Evolutionary conservation across 2,113 vertebrate species (phyloP).

Genomic region (Formicarius rufipectus): DNA sequence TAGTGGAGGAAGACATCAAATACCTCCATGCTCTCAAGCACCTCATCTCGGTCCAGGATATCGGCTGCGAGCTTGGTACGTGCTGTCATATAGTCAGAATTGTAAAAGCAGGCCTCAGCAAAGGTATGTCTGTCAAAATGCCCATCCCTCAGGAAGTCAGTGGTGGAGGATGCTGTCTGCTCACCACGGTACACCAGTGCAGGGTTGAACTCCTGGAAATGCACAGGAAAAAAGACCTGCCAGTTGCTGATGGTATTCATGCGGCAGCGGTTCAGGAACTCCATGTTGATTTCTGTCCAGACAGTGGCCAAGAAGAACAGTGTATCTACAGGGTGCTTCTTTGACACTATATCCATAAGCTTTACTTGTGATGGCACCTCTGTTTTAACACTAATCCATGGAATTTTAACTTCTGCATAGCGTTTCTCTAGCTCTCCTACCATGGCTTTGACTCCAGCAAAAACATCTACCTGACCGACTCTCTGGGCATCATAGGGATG

Average conservation of each 20-base stretch:
- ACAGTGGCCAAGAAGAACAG: slow-evolving; percentile 90
- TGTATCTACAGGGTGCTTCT: slow-evolving; percentile 95
- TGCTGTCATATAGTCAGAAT: slow-evolving; percentile 92
- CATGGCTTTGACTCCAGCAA: slow-evolving; percentile 87
- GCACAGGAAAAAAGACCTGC: slow-evolving; percentile 96
- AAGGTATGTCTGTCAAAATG: slow-evolving; percentile 91
- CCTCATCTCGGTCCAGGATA: slow-evolving; percentile 88
- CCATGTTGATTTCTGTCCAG: slow-evolving; percentile 89
- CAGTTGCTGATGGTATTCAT: slow-evolving; percentile 97
- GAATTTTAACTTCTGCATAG: slow-evolving; percentile 87
- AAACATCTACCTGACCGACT: slow-evolving; percentile 86
- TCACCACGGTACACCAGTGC: slow-evolving; percentile 80
- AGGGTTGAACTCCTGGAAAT: slow-evolving; percentile 94
- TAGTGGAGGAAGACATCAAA: slow-evolving; percentile 95
- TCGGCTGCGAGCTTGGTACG: slow-evolving; percentile 88
- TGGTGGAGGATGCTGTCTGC: slow-evolving; percentile 74
- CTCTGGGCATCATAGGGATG: slow-evolving; percentile 88
- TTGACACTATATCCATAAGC: slow-evolving; percentile 96
- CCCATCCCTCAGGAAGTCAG: slow-evolving; percentile 81
- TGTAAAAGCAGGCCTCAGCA: slow-evolving; percentile 95
- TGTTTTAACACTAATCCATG: slow-evolving; percentile 92
- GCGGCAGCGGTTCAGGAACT: slow-evolving; percentile 93
- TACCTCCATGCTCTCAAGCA: slow-evolving; percentile 91
- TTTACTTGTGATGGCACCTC: slow-evolving; percentile 93
- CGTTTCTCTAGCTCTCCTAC: slow-evolving; percentile 89